Base-by-base conservation (phyloP, 2,888 invertebrate species). In the Lochmaea crataegi region DNA sequence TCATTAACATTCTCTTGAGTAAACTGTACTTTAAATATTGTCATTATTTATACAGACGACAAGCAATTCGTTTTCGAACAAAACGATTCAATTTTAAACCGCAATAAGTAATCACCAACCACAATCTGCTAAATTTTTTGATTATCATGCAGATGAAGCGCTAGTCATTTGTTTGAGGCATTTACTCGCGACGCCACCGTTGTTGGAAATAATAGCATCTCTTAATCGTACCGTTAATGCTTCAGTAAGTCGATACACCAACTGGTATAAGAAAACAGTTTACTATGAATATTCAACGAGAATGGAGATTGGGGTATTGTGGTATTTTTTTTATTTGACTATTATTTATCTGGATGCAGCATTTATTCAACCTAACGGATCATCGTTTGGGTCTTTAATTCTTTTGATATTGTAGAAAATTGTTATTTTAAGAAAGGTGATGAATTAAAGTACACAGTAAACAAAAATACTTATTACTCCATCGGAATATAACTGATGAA, bases 271-370 rank as follows among this genome's bases (percentile, higher is more conserved):
- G 53, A 68, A 63, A 68, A 68, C 63, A 68, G 51, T 68, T 68
- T 53, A 22, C 53, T 68, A 63, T 68, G 68, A 68, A 68, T 68
- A 68, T 68, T 68, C 68, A 68, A 63, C 68, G 61, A 26, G n/a
- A n/a, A 32, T 2, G 10, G 41, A 32, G 58, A 32, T n/a, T n/a
- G n/a, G 14, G 26, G 58, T 12, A 32, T 32, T 58, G 12, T 14
- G 14, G 11, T 58, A 26, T 58, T 32, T 26, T 26, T 26, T 7
- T n/a, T 3, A 12, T 12, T 14, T 7, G 14, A 51, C 51, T n/a
- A 51, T 45, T 45, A 16, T 51, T 51, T n/a, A 51, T n/a, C 7
- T 14, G 7, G 51, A 51, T 51, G 16, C 16, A 51, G n/a, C 12
- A 14, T 45, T 45, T 45, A 45, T 45, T 45, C 11, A 45, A 14